Evolutionary conservation across 2,113 vertebrate genomes (phyloP).

Genomic region (Tichodroma muraria): DNA sequence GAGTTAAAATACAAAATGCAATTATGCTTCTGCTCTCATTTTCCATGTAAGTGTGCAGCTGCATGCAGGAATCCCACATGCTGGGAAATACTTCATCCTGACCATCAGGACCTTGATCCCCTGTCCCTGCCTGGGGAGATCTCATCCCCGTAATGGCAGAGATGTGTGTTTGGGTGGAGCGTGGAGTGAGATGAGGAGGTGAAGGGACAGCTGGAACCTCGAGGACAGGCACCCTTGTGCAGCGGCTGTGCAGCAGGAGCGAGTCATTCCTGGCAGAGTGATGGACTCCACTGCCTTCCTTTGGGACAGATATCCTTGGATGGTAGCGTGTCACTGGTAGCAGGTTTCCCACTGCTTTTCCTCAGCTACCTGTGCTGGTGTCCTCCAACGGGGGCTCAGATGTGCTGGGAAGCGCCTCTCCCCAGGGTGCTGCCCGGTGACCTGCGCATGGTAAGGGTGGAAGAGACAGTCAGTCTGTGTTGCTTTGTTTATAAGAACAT

Average conservation of each 20-base stretch:
- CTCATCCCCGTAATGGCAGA: background rate
- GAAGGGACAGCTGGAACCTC: fast-evolving
- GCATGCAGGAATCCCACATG: background rate
- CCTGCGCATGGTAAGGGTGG: conserved; percentile 31
- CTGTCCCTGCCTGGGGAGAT: background rate
- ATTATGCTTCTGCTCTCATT: background rate
- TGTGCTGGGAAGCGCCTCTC: background rate
- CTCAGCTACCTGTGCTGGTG: background rate
- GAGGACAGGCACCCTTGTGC: background rate
- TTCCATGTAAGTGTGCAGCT: background rate
- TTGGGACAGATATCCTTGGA: background rate
- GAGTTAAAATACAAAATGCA: background rate
- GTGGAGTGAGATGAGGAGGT: background rate
- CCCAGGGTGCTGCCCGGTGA: conserved; percentile 13
- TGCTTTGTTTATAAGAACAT: conserved; percentile 75
- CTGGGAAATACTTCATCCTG: background rate
- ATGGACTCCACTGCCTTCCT: background rate
- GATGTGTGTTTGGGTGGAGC: background rate
- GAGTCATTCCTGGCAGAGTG: fast-evolving
- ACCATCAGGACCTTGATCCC: background rate
- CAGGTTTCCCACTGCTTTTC: background rate
- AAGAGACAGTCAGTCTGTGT: conserved; percentile 68
- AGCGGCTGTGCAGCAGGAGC: fast-evolving
- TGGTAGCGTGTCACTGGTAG: background rate
- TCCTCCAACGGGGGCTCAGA: background rate